Evolutionary conservation across 2,797 vertebrate species (phyloP).

Genomic region (Manis crassicaudata): DNA sequence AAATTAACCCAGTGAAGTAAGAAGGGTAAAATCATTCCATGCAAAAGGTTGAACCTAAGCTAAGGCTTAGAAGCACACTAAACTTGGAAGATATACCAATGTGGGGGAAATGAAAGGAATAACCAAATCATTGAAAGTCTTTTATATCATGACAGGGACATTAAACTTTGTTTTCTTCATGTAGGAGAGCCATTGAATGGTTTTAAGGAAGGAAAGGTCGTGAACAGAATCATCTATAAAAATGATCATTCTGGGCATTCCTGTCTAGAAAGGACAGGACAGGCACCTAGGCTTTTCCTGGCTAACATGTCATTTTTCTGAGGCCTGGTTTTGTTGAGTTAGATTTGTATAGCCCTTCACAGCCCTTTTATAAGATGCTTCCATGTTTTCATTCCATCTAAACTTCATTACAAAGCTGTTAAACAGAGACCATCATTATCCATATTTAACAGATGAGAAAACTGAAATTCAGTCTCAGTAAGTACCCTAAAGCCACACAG

Average conservation of each 20-base stretch:
- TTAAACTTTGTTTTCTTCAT: not conserved
- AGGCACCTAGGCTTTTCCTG: not conserved
- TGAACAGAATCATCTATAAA: not conserved
- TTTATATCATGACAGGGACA: not conserved
- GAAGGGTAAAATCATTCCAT: not conserved
- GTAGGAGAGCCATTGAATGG: not conserved
- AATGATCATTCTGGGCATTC: not conserved
- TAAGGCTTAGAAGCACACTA: not conserved
- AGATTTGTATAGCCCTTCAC: not conserved
- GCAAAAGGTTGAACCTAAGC: rapidly evolving
- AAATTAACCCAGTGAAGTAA: not conserved
- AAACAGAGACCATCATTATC: not conserved
- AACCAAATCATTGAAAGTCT: rapidly evolving
- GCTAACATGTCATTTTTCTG: not conserved
- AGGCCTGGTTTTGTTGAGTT: not conserved
- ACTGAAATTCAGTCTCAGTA: not conserved
- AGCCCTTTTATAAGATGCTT: not conserved
- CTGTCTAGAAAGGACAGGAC: not conserved
- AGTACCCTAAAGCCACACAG: not conserved
- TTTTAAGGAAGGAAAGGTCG: not conserved
- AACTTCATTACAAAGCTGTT: not conserved
- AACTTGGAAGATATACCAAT: too few species aligned
- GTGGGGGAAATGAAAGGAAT: not conserved
- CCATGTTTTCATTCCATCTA: not conserved
- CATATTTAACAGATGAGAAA: not conserved